Conservation (phyloP, 2,113 vertebrate genomes). For the Apteryx owenii region DNA sequence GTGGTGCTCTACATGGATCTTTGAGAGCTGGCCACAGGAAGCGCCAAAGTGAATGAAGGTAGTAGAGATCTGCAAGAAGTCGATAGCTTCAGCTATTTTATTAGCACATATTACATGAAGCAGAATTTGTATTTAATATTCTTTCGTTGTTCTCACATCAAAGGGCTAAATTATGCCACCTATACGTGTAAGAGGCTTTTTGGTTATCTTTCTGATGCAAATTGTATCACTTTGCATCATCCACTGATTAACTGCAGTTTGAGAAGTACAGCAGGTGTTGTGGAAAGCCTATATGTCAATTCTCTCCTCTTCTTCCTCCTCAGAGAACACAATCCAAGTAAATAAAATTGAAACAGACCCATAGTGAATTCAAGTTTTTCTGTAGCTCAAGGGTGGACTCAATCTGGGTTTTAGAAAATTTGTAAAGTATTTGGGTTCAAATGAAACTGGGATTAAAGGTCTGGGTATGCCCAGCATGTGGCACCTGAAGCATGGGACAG, state of each 20-base stretch:
- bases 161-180: constrained; percentile 28
- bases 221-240: constrained; percentile 33
- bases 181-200: constrained; percentile 38
- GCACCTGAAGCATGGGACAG: not conserved
- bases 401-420: not conserved
- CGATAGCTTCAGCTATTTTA: not conserved
- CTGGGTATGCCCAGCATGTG: not conserved
- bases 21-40: not conserved
- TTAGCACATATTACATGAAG: not conserved
- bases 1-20: not conserved
- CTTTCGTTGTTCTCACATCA: constrained; percentile 22
- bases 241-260: constrained; percentile 22
- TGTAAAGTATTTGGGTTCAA: not conserved
- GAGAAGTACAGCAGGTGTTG: constrained; percentile 24
- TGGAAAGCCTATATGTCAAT: not conserved
- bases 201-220: constrained; percentile 52
- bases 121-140: constrained; percentile 25
- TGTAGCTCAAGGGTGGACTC: not conserved
- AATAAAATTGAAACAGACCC: not conserved
- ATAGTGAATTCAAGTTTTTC: not conserved
- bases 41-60: not conserved
- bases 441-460: not conserved
- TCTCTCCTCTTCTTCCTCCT: not conserved
- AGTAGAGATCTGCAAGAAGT: not conserved
- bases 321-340: not conserved